A percentile compares a stretch with the other conserved stretches of the same genome.
Conservation (phyloP, 2,113 vertebrate genomes). For the Perca schrenkii region DNA sequence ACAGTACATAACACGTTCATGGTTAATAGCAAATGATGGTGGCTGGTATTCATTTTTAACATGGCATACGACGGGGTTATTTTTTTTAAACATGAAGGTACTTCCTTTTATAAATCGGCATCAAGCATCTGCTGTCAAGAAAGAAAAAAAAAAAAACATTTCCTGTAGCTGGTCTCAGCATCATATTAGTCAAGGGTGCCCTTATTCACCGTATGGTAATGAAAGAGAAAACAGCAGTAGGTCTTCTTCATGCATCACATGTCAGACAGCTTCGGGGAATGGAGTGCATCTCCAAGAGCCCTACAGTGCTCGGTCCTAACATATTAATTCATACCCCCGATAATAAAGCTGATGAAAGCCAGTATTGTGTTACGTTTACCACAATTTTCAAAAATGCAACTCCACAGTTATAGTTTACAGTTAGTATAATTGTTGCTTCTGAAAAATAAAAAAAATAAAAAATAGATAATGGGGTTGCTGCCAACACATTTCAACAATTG, state of each 20-base stretch:
- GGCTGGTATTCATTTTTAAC: not conserved
- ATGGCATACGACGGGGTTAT: too few relatives aligned
- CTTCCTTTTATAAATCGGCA: slow-evolving; percentile 5
- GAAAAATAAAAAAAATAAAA: too few relatives aligned
- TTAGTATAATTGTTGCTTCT: not conserved
- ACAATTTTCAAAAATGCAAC: not conserved
- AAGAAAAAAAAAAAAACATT: slow-evolving; percentile 14
- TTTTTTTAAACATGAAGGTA: slow-evolving; percentile 9
- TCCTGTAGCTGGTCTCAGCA: slow-evolving; percentile 21
- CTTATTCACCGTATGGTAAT: too few relatives aligned
- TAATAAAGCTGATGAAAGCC: slow-evolving; percentile 37
- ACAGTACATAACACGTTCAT: not conserved
- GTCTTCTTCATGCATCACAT: slow-evolving; percentile 63
- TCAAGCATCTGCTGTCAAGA: slow-evolving; percentile 19
- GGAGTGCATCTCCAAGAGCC: slow-evolving; percentile 28
- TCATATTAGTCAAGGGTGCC: too few relatives aligned
- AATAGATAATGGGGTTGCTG: not conserved
- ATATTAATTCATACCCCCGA: not conserved
- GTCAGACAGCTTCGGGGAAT: slow-evolving; percentile 53
- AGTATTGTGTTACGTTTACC: slow-evolving; percentile 2
- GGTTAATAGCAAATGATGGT: slow-evolving; percentile 9
- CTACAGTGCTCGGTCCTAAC: not conserved
- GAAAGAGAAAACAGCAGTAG: slow-evolving; percentile 47
- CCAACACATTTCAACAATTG: not conserved
- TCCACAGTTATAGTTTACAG: too few relatives aligned